Evolutionary conservation across 2,888 invertebrate species (phyloP).

Genomic region (Macrophya alboannulata): DNA sequence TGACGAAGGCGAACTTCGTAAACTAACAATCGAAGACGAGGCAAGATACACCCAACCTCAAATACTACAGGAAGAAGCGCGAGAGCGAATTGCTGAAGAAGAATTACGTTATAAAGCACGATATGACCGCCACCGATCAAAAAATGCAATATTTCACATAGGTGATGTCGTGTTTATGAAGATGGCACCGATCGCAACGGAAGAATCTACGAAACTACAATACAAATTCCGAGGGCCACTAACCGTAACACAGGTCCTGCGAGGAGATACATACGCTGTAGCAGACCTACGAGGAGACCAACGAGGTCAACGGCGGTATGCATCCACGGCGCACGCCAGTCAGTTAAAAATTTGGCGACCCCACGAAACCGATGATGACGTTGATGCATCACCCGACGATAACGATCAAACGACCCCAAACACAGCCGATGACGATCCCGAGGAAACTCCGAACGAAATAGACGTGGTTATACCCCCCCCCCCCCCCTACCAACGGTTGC

Average conservation of each 20-base stretch:
- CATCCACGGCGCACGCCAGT: constrained; percentile 54
- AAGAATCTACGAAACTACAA: constrained; percentile 59
- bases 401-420: background rate
- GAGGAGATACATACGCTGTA: constrained; percentile 55
- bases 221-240: constrained; percentile 55
- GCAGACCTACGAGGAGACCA: constrained; percentile 10
- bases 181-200: constrained; percentile 50
- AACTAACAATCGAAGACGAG: constrained; percentile 4
- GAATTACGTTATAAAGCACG: constrained; percentile 29
- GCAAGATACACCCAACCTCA: background rate
- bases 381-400: background rate
- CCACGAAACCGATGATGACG: background rate
- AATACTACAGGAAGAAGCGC: constrained; percentile 39
- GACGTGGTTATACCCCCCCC: background rate
- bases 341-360: constrained; percentile 58
- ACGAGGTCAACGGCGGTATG: constrained; percentile 21
- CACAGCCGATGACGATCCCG: background rate
- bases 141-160: constrained; percentile 41
- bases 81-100: background rate
- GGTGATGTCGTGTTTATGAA: constrained; percentile 57
- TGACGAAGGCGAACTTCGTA: constrained; percentile 51
- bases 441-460: too few species aligned
- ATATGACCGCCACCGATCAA: constrained; percentile 54
- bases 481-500: too few species aligned
- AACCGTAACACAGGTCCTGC: constrained; percentile 9